phyloP scores from a whole-genome alignment of 2,888 invertebrate species.

The Macrophya alboannulata region DNA sequence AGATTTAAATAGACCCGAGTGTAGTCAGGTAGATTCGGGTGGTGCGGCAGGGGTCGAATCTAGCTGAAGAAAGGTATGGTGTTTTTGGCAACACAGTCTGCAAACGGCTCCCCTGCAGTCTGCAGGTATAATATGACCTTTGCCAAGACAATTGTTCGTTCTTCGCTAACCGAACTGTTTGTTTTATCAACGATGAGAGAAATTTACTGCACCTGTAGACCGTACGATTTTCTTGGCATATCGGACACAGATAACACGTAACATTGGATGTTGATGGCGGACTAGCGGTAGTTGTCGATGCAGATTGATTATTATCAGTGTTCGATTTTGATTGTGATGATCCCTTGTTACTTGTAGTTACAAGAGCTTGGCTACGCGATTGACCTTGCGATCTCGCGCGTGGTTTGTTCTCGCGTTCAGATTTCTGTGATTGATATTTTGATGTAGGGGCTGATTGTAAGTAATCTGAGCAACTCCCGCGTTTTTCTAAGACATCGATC shows the following conservation, averaged over 20 bases:
- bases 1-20: constrained; percentile 10
- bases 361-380: not conserved
- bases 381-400: not conserved
- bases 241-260: not conserved
- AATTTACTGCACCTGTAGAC: not conserved
- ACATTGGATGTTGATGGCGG: not conserved
- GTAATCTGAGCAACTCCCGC: too few relatives aligned
- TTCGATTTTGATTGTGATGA: not conserved
- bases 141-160: constrained; percentile 23
- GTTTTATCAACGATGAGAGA: not conserved
- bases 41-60: not conserved
- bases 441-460: constrained; percentile 33
- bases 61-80: constrained; percentile 22
- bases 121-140: not conserved
- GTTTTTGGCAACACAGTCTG: not conserved
- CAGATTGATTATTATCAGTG: not conserved
- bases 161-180: not conserved
- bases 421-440: not conserved
- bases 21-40: constrained; percentile 5
- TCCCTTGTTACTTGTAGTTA: not conserved
- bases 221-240: not conserved
- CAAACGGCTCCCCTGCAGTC: constrained; percentile 2
- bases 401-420: not conserved
- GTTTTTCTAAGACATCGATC: constrained; percentile 56
- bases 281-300: not conserved